Conservation (phyloP, 2,113 vertebrate genomes). For the Alexandromys fortis region DNA sequence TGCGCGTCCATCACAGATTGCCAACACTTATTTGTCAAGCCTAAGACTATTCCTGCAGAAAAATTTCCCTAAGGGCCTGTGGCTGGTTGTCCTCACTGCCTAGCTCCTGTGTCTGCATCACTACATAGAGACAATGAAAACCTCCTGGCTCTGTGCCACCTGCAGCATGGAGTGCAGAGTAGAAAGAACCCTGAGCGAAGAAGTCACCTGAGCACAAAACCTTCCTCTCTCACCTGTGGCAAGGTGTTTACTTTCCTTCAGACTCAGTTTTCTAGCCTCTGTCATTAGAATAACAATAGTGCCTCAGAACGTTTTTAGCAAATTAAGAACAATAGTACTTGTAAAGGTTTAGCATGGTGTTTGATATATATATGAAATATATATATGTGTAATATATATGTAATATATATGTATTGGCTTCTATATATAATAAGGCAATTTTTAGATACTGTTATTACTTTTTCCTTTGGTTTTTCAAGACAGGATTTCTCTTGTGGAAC, state of each 20-base stretch:
- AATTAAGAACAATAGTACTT: conserved; percentile 14
- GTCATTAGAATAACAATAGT: not conserved
- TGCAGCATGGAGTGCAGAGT: not conserved
- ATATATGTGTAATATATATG: no score
- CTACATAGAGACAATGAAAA: not conserved
- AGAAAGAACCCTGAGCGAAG: not conserved
- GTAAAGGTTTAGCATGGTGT: not conserved
- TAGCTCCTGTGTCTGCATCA: not conserved
- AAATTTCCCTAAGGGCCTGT: not conserved
- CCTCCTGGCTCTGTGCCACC: not conserved
- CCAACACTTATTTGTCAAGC: not conserved
- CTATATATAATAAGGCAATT: not conserved
- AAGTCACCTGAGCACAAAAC: not conserved
- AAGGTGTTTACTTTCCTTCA: not conserved
- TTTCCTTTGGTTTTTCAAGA: no score
- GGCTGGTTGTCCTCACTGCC: not conserved
- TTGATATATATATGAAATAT: not conserved
- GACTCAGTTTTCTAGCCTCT: not conserved
- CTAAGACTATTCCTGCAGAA: not conserved
- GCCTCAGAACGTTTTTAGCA: not conserved
- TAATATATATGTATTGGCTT: not conserved
- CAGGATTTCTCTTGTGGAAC: no score
- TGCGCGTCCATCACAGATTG: not conserved
- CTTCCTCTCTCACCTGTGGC: not conserved
- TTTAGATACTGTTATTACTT: not conserved